phyloP scores from a whole-genome alignment of 2,888 invertebrate species.

The Drosophila bunnanda region DNA sequence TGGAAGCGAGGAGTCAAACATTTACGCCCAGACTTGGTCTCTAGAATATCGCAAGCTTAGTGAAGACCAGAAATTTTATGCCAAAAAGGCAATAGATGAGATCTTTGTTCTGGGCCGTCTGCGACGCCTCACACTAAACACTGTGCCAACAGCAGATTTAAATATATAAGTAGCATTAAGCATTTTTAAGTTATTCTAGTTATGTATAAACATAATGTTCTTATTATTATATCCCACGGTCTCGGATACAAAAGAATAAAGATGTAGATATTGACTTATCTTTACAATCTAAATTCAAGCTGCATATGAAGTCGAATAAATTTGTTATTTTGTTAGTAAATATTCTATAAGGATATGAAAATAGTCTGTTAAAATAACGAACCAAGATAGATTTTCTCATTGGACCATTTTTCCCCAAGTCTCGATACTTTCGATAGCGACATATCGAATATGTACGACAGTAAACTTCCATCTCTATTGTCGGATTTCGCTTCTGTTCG shows the following conservation, averaged over 20 bases:
- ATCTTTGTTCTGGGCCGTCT: conserved; percentile 67
- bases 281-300: neutral
- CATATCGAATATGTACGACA: neutral
- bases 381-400: neutral
- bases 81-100: conserved; percentile 69
- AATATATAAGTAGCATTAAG: neutral
- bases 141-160: conserved; percentile 63
- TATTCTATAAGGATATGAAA: neutral
- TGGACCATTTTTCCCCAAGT: neutral
- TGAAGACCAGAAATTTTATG: conserved; percentile 69
- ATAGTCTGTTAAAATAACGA: neutral
- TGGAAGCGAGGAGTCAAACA: conserved; percentile 58
- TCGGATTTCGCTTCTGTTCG: neutral
- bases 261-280: neutral
- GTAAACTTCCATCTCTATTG: conserved; percentile 1
- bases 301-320: neutral
- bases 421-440: neutral
- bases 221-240: conserved; percentile 13
- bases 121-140: conserved; percentile 61
- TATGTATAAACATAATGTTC: conserved; percentile 21
- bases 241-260: conserved; percentile 18
- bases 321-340: neutral
- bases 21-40: conserved; percentile 69
- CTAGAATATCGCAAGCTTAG: conserved; percentile 67
- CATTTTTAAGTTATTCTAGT: conserved; percentile 4